Base-by-base conservation (phyloP, 2,797 vertebrate species). In the Tokudaia tokunoshimensis region DNA sequence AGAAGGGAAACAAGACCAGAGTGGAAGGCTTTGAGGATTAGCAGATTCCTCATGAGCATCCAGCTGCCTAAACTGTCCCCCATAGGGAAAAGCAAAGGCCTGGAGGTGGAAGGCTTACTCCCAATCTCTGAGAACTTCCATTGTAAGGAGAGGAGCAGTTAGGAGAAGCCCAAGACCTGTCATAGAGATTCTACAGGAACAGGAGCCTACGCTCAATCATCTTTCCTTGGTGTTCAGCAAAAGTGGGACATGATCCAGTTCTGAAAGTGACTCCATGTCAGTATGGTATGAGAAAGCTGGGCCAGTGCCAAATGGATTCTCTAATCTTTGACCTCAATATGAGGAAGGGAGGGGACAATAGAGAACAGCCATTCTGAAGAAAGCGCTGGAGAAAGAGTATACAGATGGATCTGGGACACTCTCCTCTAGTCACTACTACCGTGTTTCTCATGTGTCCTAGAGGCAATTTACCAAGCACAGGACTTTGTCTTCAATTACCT, bases 181-280 rank as follows among this genome's bases (percentile, higher is more conserved):
- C 19, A 4, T 0, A 8, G 41, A 61, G 3, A n/a, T 1, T 37
- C 57, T 14, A 6, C 15, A 86, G 13, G 22, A 82, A 75, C n/a
- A 63, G 0, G 8, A 3, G 1, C 22, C 7, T 3, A n/a, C 12
- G 9, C 15, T 78, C 17, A 10, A 26, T 7, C 37, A 41, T 55
- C 34, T 61, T n/a, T 17, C 26, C 57, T n/a, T 52, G 50, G 65
- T 94, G 67, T 86, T 50, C 75, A 31, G 7, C 41, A 92, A 34
- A 85, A 26, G 6, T 86, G 31, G 17, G 22, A 87, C 15, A 55
- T 24, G 74, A 80, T 34, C 29, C 85, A 67, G 14, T 52, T 94
- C 70, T 83, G 44, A 96, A 90, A 92, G 31, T 67, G 82, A 89
- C 31, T 70, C 8, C 1, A 3, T n/a, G 11, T 88, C 52, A 37